These are phyloP conservation scores for Heterohyrax brucei DNA, from an alignment of 2,797 vertebrate species.

Conservation along the genomic window DNA sequence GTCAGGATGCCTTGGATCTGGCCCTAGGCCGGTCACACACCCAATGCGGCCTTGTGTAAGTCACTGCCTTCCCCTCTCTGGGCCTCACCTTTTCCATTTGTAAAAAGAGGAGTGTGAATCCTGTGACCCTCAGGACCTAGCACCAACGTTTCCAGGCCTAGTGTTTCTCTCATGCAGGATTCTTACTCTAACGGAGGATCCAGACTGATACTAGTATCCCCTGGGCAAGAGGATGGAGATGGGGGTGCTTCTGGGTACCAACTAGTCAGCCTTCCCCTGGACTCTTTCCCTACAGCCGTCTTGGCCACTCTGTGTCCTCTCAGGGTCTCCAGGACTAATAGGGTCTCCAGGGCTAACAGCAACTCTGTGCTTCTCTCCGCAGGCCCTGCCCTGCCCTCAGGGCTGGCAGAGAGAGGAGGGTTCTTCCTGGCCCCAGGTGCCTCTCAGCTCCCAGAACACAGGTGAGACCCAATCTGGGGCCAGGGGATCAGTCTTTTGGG, in stretches of 20 bases:
- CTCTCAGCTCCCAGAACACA: slow-evolving; percentile 38
- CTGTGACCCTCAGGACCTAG: not conserved
- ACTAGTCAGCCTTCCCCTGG: too few relatives aligned
- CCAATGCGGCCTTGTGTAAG: slow-evolving; percentile 65
- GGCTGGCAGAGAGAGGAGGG: not conserved
- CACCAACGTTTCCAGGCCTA: not conserved
- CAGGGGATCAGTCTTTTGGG: not conserved
- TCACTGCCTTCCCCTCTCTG: not conserved
- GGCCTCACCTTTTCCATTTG: not conserved
- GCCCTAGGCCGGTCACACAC: not conserved
- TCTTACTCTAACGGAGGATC: not conserved
- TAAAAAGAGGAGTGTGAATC: not conserved
- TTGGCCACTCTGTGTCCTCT: not conserved
- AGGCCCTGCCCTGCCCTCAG: slow-evolving; percentile 7
- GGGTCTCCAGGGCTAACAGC: not conserved
- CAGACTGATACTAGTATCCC: too few relatives aligned
- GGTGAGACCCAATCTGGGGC: slow-evolving; percentile 59
- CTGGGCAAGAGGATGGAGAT: not conserved
- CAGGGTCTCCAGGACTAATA: not conserved
- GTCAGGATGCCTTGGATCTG: not conserved
- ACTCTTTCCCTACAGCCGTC: not conserved
- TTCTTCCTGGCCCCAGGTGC: slow-evolving; percentile 34
- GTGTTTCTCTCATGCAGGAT: not conserved
- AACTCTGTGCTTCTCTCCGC: not conserved
- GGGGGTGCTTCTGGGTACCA: not conserved